Base-by-base conservation (phyloP, 2,797 vertebrate species). In the Phoebastria nigripes region DNA sequence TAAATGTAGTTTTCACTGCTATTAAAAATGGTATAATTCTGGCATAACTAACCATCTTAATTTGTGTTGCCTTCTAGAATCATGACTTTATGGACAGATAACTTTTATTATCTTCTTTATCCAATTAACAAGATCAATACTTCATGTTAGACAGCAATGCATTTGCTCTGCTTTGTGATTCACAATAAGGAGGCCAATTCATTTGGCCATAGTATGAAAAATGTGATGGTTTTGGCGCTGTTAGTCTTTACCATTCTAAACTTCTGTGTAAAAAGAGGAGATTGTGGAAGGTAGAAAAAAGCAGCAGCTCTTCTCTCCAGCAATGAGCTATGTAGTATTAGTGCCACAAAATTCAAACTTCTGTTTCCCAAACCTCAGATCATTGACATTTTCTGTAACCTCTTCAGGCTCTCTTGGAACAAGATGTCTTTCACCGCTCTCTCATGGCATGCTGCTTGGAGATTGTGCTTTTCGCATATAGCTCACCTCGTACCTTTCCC, bases 381-480 rank as follows among this genome's bases (percentile, higher is more conserved):
- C 31, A 2, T 0, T 79, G 73, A 22, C 1, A 0, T 9, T 18
- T 21, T 37, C 19, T 82, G 33, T 71, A 3, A 12, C 78, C 90
- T 41, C 41, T 79, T 11, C 89, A 99, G 99, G 98, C 98, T 92
- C 94, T 99, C 66, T 67, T 99, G 85, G 99, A 99, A 70, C 99
- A 99, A 96, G 99, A 99, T 47, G 98, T 99, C 85, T 99, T 99
- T 90, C 99, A 99, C 97, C 98, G 97, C 51, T 99, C 99, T 2
- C 98, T 99, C 86, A 96, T 99, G 98, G 99, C 99, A 0, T 99
- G 99, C 93, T 99, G 99, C 97, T 95, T 99, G 97, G 99, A 99
- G 98, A 98, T 99, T 9, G 99, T 99, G 89, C 97, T 99, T 44
- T 99, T 99, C 44, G 98, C 99, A 8, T 99, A 99, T 97, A 99